Conservation (phyloP, 2,888 invertebrate species). For the Tipula lateralis region DNA sequence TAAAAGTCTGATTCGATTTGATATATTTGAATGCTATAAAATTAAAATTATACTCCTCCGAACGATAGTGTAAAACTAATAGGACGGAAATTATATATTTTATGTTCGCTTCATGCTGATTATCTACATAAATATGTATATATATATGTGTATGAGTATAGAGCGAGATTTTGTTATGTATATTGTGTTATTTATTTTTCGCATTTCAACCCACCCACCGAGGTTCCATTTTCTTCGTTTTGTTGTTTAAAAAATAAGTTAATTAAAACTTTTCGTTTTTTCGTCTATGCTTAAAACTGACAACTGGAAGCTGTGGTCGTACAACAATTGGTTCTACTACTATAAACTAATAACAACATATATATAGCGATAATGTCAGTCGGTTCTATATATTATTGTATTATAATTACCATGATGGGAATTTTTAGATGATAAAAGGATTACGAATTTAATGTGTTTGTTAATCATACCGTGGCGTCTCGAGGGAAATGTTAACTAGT, state of each 20-base stretch:
- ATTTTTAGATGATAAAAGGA: neutral
- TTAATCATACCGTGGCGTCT: too few species aligned
- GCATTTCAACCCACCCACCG: neutral
- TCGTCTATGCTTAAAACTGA: neutral
- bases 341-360: neutral
- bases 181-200: neutral
- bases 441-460: neutral
- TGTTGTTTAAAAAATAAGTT: neutral
- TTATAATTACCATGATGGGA: neutral
- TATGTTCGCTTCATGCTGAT: neutral
- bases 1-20: neutral
- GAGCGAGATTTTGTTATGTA: neutral
- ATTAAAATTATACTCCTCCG: neutral
- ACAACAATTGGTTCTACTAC: neutral
- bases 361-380: too few species aligned
- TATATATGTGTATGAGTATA: too few species aligned
- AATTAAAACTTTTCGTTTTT: neutral
- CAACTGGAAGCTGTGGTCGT: neutral
- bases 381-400: too few species aligned
- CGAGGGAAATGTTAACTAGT: too few species aligned
- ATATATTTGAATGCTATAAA: neutral
- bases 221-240: neutral
- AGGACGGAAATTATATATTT: neutral
- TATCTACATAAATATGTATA: too few species aligned
- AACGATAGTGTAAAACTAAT: neutral